Evolutionary conservation across 2,113 vertebrate species (phyloP).

Genomic region (Lepus europaeus): DNA sequence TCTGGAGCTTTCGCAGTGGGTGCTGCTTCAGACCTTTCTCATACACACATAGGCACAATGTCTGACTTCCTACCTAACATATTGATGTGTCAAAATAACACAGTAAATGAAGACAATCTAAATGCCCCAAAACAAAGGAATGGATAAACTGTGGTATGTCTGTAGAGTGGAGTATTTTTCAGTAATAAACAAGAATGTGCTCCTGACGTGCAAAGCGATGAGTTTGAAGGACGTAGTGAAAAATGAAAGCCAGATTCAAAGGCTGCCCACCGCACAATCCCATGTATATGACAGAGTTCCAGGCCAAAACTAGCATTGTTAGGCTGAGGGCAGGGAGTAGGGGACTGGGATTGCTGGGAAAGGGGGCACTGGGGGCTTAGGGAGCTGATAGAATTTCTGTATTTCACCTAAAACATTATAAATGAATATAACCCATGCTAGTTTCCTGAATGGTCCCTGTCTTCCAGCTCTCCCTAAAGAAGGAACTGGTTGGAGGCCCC

Average conservation of each 20-base stretch:
- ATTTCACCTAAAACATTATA: neutral
- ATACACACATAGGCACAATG: no score
- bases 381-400: neutral
- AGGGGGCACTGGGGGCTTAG: neutral
- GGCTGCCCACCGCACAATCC: accelerated
- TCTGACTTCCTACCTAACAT: no score
- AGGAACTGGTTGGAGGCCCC: neutral
- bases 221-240: neutral
- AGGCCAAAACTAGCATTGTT: neutral
- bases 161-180: neutral
- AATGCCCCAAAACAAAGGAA: neutral
- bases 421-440: neutral
- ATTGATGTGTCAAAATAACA: neutral
- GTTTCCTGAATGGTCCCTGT: neutral
- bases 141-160: neutral
- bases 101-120: neutral
- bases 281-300: neutral
- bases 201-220: no score
- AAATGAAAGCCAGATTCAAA: neutral
- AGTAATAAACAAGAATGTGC: no score
- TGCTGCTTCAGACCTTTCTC: no score
- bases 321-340: neutral
- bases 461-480: neutral
- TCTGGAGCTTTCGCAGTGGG: no score
- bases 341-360: neutral